Evolutionary conservation across 2,113 vertebrate genomes (phyloP), one percentile per base, ranked within the genome.

Genomic region (Poeciliopsis prolifica): DNA sequence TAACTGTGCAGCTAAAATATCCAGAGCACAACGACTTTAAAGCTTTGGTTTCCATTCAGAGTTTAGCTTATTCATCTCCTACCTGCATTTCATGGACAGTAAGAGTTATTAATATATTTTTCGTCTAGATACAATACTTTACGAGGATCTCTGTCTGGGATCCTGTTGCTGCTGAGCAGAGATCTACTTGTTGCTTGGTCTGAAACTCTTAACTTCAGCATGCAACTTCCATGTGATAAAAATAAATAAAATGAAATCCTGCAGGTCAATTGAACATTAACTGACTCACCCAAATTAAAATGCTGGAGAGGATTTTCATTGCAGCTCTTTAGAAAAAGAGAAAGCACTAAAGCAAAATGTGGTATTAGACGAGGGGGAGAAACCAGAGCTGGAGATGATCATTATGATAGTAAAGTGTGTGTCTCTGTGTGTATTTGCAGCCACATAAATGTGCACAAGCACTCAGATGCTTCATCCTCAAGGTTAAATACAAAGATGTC

Each of bases 401-500:
- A 78, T 87, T 74, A 81, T 71, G 29, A 42, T 68, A 26, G 79
- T 61, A 42, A 79, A 87, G 80, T 81, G 81, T 10, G 70, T 81
- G 87, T 84, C 31, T 77, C 68, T 4, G 12, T 61, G 44, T 69
- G 58, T 26, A 31, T 63, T 37, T 70, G 62, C 15, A 30, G 24
- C 80, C 48, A 61, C 69, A 58, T 54, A 78, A 83, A 83, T 37
- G 76, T 77, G 77, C 68, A 85, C 61, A 81, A 75, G 81, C 86
- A 82, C 78, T 88, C 82, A 86, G 37, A 83, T 40, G 86, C 81
- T 76, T 78, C 77, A 19, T 68, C 77, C 81, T 91, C 90, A 92
- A 92, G 91, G 91, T 92, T 91, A 92, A 89, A 86, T 83, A 87
- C 84, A 81, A 89, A 91, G 91, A 92, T 89, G 87, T 62, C 75